Evolutionary conservation across 1,140 invertebrate species (phyloP).

Genomic region (Chironomus striatipennis): DNA sequence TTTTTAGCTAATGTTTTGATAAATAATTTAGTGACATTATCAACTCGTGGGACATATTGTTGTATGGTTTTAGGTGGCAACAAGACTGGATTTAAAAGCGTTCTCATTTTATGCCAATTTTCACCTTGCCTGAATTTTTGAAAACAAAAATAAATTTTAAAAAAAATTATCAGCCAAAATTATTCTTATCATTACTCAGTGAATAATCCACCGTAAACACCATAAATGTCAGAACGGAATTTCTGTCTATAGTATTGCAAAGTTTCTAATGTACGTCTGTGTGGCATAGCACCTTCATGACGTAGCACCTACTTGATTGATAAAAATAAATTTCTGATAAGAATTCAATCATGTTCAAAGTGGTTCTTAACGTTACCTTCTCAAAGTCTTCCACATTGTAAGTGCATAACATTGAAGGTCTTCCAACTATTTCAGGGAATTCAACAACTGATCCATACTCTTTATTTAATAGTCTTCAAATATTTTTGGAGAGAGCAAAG

Average conservation of each 20-base stretch:
- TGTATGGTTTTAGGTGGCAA: conserved; percentile 44
- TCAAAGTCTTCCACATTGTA: conserved; percentile 27
- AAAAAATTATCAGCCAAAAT: no score
- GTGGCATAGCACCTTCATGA: conserved; percentile 25
- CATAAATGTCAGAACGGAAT: conserved; percentile 26
- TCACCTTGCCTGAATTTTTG: conserved; percentile 24
- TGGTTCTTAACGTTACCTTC: conserved; percentile 17
- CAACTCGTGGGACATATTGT: conserved; percentile 39
- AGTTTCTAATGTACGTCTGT: conserved; percentile 25
- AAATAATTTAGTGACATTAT: conserved; percentile 40
- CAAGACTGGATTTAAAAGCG: conserved; percentile 33
- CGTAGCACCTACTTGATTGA: conserved; percentile 25
- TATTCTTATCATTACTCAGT: not conserved
- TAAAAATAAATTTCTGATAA: no score
- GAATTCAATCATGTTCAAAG: no score
- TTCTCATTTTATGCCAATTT: conserved; percentile 27
- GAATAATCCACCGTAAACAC: conserved; percentile 25
- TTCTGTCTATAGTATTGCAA: conserved; percentile 27
- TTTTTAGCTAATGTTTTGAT: not conserved
- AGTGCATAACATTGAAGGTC: conserved; percentile 17
- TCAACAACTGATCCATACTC: conserved; percentile 27
- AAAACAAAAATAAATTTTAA: no score
- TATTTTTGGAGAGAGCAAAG: not conserved
- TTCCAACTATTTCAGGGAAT: conserved; percentile 25
- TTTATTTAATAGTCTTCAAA: not conserved